Percentiles rank a stretch among this genome's conserved stretches.
These are phyloP conservation scores for Lathronympha strigana DNA, from an alignment of 2,888 invertebrate species.

Conservation along the genomic window DNA sequence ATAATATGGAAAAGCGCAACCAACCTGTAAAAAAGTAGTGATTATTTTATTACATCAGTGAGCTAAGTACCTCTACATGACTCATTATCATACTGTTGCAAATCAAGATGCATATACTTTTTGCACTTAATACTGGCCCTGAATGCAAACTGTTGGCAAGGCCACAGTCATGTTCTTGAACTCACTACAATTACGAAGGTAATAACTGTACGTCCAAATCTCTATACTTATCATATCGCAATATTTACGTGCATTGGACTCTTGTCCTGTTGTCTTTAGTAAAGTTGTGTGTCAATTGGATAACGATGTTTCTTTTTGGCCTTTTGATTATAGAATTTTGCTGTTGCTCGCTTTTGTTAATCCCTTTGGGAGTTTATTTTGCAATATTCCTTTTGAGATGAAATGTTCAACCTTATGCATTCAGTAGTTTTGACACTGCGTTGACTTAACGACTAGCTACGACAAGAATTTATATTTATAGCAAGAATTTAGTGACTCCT, in stretches of 20 bases:
- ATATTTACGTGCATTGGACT: background rate
- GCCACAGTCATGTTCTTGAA: conserved; percentile 29
- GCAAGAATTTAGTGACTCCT: no score
- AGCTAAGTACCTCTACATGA: background rate
- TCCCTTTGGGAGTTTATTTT: no score
- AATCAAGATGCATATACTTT: background rate
- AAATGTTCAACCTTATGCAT: no score
- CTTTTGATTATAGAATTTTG: no score
- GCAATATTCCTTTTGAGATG: no score
- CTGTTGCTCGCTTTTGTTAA: no score
- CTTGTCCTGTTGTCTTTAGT: background rate
- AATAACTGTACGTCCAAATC: conserved; percentile 27
- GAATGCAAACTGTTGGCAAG: conserved; percentile 26
- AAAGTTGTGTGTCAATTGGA: background rate
- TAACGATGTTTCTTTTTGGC: background rate
- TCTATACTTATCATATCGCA: conserved; percentile 28
- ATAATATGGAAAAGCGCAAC: no score
- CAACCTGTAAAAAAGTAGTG: no score
- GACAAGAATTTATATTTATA: no score
- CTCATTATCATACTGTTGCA: background rate
- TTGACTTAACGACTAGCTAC: no score
- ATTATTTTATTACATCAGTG: no score
- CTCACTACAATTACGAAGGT: conserved; percentile 36
- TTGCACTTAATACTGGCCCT: conserved; percentile 16
- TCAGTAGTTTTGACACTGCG: no score